Percentiles rank a stretch among this genome's conserved stretches.
Conservation (phyloP, 2,888 invertebrate genomes). For the Tipula unca region DNA sequence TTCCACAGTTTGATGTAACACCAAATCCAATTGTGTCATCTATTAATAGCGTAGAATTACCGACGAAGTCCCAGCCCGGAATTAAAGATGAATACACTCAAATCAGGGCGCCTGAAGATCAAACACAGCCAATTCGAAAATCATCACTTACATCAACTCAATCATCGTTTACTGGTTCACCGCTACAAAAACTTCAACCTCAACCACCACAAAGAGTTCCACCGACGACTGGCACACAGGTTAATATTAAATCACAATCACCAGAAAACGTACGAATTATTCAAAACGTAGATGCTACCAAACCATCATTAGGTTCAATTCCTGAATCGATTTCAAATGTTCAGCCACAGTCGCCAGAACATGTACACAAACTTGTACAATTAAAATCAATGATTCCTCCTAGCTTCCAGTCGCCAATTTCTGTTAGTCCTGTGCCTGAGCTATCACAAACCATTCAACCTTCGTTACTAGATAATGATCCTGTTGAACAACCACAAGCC, state of each 20-base stretch:
- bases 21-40: background rate
- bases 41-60: background rate
- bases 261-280: background rate
- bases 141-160: background rate
- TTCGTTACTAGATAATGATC: background rate
- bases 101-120: background rate
- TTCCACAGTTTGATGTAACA: background rate
- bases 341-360: background rate
- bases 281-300: background rate
- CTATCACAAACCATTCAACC: background rate
- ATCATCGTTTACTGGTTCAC: background rate
- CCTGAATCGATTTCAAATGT: background rate
- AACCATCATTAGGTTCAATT: background rate
- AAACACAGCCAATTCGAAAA: background rate
- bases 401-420: background rate
- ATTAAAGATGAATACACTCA: background rate
- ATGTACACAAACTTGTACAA: background rate
- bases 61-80: background rate
- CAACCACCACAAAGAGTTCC: background rate
- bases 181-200: background rate
- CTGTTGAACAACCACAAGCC: background rate
- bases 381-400: background rate
- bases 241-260: background rate
- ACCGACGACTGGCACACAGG: background rate
- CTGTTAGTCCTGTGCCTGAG: background rate